Evolutionary conservation across 2,113 vertebrate species (phyloP).

Genomic region (Pholis gunnellus): DNA sequence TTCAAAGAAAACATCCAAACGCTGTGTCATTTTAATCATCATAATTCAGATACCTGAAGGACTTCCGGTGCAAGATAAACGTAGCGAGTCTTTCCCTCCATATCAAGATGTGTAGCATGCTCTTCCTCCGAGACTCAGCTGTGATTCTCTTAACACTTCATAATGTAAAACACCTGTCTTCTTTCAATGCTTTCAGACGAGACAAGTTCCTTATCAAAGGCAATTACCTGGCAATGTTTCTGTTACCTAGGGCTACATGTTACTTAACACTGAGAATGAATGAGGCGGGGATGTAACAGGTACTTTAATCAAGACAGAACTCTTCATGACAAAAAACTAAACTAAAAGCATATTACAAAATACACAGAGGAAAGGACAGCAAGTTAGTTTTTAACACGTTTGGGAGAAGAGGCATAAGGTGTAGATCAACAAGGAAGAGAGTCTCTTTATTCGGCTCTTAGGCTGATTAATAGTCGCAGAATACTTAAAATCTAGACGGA

Average conservation of each 20-base stretch:
- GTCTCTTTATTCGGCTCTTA: constrained; percentile 62
- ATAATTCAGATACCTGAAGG: constrained; percentile 18
- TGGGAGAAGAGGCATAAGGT: constrained; percentile 52
- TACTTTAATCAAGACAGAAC: constrained; percentile 37
- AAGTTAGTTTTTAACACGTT: constrained; percentile 46
- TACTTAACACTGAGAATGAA: constrained; percentile 27
- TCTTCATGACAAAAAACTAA: neutral
- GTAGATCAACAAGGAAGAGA: constrained; percentile 53
- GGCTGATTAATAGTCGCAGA: constrained; percentile 63
- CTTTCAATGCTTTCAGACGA: neutral
- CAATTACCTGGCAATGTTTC: constrained; percentile 47
- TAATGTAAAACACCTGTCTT: constrained; percentile 49
- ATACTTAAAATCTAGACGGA: constrained; percentile 56
- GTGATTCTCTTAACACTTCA: constrained; percentile 39
- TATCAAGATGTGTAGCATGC: constrained; percentile 29
- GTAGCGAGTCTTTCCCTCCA: constrained; percentile 5
- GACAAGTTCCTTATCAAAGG: constrained; percentile 47
- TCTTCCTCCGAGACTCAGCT: constrained; percentile 16
- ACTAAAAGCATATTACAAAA: constrained; percentile 16
- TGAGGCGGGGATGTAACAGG: constrained; percentile 1
- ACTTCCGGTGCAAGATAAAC: neutral
- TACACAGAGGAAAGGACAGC: constrained; percentile 29
- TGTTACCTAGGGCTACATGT: constrained; percentile 1
- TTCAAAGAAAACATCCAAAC: constrained; percentile 6
- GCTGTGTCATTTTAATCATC: neutral